Conservation (phyloP, 2,797 vertebrate genomes). For the Fistularia commersonii region DNA sequence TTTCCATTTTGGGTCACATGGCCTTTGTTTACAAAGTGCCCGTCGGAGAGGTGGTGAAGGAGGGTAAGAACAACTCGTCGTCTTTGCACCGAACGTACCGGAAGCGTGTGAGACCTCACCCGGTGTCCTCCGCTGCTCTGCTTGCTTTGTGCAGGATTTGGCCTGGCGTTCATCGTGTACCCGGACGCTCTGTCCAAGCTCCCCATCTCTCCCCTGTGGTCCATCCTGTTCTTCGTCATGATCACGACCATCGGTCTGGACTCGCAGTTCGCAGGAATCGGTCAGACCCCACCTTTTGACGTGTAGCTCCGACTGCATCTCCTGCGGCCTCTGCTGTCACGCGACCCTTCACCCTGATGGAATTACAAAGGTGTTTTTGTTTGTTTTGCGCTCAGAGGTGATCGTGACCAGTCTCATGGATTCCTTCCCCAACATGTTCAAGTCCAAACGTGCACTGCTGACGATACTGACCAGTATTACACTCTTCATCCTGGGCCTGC, state of each 20-base stretch:
- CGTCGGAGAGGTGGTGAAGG: slow-evolving; percentile 85
- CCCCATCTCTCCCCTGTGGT: slow-evolving; percentile 89
- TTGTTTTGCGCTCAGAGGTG: slow-evolving; percentile 76
- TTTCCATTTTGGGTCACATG: slow-evolving; percentile 95
- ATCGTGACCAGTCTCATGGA: slow-evolving; percentile 87
- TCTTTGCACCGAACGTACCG: too few relatives aligned
- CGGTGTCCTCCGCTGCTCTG: neutral
- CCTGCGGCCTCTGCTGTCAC: neutral
- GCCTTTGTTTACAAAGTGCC: slow-evolving; percentile 80
- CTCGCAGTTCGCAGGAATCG: slow-evolving; percentile 89
- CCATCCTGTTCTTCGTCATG: slow-evolving; percentile 95
- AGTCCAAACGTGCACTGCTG: slow-evolving; percentile 72
- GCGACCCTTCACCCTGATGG: neutral
- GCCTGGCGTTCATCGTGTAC: slow-evolving; percentile 92
- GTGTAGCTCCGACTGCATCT: too few relatives aligned
- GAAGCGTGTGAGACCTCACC: too few relatives aligned
- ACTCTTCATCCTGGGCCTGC: slow-evolving; percentile 84
- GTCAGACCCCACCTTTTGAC: slow-evolving; percentile 64
- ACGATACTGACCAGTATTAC: slow-evolving; percentile 71
- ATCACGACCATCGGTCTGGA: slow-evolving; percentile 90
- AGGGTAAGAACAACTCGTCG: slow-evolving; percentile 72
- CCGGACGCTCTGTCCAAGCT: slow-evolving; percentile 89
- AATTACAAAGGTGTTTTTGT: neutral
- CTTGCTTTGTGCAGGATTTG: slow-evolving; percentile 79
- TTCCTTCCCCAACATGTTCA: slow-evolving; percentile 77